Evolutionary conservation across 2,888 invertebrate genomes (phyloP).

Genomic region (Melanargia galathea): DNA sequence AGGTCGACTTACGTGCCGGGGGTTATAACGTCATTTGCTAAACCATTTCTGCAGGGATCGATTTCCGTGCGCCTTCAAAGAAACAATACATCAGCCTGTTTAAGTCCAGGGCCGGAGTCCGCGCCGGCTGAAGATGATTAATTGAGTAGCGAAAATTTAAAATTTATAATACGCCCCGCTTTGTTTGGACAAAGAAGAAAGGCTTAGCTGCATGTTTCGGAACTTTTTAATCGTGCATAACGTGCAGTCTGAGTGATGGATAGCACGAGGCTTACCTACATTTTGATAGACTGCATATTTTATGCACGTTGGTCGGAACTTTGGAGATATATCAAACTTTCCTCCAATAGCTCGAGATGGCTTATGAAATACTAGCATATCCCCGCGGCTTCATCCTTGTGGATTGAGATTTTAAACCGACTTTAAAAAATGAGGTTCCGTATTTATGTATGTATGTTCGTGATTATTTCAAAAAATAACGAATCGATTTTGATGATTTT

Average conservation of each 20-base stretch:
- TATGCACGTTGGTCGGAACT: slow-evolving; percentile 17
- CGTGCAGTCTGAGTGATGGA: slow-evolving; percentile 40
- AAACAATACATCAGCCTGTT: slow-evolving; percentile 32
- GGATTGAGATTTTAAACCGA: too few species aligned
- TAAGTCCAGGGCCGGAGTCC: slow-evolving; percentile 38
- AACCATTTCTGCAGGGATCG: slow-evolving; percentile 5
- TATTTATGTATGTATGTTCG: too few species aligned
- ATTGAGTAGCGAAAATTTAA: slow-evolving; percentile 42
- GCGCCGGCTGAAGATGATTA: slow-evolving; percentile 42
- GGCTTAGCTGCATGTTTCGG: slow-evolving; percentile 42
- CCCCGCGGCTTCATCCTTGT: too few species aligned
- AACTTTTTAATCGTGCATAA: slow-evolving; percentile 42
- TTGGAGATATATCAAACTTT: slow-evolving; percentile 20
- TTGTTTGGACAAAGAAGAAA: slow-evolving; percentile 45
- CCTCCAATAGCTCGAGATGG: slow-evolving; percentile 1
- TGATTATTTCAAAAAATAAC: too few species aligned
- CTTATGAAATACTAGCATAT: slow-evolving; percentile 22
- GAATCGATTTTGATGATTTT: too few species aligned
- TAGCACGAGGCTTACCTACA: slow-evolving; percentile 27
- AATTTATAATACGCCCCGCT: slow-evolving; percentile 45
- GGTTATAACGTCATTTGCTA: slow-evolving; percentile 12
- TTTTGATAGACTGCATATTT: slow-evolving; percentile 35
- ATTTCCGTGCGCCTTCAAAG: slow-evolving; percentile 28
- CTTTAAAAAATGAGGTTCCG: too few species aligned
- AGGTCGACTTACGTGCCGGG: too few species aligned